These are phyloP conservation scores for Beris morrisii DNA, from an alignment of 2,888 invertebrate species.

Conservation along the genomic window DNA sequence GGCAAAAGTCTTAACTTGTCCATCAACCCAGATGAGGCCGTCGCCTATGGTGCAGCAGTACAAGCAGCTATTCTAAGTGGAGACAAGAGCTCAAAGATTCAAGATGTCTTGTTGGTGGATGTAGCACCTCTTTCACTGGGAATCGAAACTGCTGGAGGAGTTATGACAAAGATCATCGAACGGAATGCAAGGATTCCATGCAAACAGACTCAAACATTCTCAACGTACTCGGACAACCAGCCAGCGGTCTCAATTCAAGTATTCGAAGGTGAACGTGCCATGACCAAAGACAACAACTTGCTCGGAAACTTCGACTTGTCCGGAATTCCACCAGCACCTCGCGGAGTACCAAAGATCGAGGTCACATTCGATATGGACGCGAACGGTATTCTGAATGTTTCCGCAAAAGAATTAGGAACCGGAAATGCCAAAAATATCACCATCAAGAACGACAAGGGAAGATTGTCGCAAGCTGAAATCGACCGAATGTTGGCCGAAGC, in stretches of 20 bases:
- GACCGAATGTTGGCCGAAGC: slow-evolving; percentile 83
- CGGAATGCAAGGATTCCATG: slow-evolving; percentile 80
- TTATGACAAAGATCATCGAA: slow-evolving; percentile 84
- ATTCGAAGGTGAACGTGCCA: slow-evolving; percentile 83
- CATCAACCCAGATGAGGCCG: slow-evolving; percentile 91
- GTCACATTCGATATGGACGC: slow-evolving; percentile 88
- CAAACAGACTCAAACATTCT: slow-evolving; percentile 79
- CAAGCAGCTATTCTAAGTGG: slow-evolving; percentile 90
- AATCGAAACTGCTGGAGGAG: slow-evolving; percentile 82
- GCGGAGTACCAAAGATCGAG: slow-evolving; percentile 66
- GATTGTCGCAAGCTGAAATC: slow-evolving; percentile 82
- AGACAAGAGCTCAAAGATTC: slow-evolving; percentile 69
- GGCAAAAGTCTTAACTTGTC: slow-evolving; percentile 86
- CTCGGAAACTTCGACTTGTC: slow-evolving; percentile 78
- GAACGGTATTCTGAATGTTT: slow-evolving; percentile 83
- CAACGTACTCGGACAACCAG: slow-evolving; percentile 91
- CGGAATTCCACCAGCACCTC: slow-evolving; percentile 83
- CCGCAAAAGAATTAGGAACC: slow-evolving; percentile 76
- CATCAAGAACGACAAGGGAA: slow-evolving; percentile 84
- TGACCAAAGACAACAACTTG: slow-evolving; percentile 90
- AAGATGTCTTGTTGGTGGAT: slow-evolving; percentile 82
- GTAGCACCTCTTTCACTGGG: slow-evolving; percentile 77
- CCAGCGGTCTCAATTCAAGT: slow-evolving; percentile 86
- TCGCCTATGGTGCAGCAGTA: slow-evolving; percentile 92
- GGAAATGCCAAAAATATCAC: slow-evolving; percentile 80